Percentiles rank a stretch among this genome's conserved stretches.
phyloP scores from a whole-genome alignment of 1,140 invertebrate species.

The Drosophila carrolli region DNA sequence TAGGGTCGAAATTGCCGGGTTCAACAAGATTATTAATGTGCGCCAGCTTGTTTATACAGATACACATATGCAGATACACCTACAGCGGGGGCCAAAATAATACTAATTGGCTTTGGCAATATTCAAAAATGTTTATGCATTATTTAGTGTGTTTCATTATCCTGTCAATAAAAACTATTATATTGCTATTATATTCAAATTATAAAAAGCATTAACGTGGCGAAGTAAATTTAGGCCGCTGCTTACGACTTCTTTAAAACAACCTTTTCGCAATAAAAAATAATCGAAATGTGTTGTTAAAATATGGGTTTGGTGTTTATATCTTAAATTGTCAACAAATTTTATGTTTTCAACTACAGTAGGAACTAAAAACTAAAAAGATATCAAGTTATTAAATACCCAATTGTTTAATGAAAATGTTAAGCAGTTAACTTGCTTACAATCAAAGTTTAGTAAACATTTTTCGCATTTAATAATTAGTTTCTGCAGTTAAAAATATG shows the following conservation, averaged over 20 bases:
- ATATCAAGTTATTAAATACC: too few species aligned
- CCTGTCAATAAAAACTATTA: neutral
- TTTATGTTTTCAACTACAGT: too few species aligned
- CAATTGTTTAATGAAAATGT: too few species aligned
- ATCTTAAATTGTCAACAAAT: too few species aligned
- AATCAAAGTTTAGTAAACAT: too few species aligned
- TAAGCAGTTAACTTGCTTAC: too few species aligned
- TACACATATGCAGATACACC: constrained; percentile 40
- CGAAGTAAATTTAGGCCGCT: neutral
- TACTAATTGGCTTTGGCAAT: neutral
- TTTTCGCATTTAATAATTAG: too few species aligned
- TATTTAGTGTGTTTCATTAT: neutral
- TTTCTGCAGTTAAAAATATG: too few species aligned
- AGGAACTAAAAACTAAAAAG: too few species aligned
- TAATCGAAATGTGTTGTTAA: neutral
- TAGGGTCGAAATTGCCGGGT: constrained; percentile 81
- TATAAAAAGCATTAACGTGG: neutral
- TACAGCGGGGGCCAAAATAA: constrained; percentile 27
- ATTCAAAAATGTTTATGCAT: neutral
- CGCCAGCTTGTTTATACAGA: constrained; percentile 66
- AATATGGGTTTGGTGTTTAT: too few species aligned
- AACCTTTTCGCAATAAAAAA: neutral
- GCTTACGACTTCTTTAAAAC: neutral
- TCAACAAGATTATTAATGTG: constrained; percentile 83
- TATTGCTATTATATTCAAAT: too few species aligned